Percentiles rank a stretch among this genome's conserved stretches.
Evolutionary conservation across 2,888 invertebrate genomes (phyloP).

Genomic region (Unio delphinus): DNA sequence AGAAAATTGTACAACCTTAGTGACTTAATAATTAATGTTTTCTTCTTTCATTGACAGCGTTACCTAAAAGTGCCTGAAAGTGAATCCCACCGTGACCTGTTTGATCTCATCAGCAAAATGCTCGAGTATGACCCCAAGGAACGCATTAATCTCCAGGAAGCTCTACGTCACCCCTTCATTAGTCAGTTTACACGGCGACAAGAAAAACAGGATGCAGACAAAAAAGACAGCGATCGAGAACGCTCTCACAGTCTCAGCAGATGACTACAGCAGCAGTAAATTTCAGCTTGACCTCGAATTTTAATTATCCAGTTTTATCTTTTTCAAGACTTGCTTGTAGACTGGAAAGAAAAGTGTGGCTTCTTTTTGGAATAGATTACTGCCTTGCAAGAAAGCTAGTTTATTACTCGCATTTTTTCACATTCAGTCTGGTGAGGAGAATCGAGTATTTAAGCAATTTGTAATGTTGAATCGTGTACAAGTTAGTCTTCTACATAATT

Average conservation of each 20-base stretch:
- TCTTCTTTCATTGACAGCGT: constrained; percentile 78
- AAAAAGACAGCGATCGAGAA: constrained; percentile 47
- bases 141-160: constrained; percentile 88
- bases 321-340: no score
- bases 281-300: background rate
- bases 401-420: no score
- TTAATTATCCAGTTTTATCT: no score
- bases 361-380: no score
- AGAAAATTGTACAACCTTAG: background rate
- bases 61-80: constrained; percentile 86
- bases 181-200: constrained; percentile 48
- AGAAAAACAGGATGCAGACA: constrained; percentile 31
- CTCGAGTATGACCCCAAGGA: constrained; percentile 95
- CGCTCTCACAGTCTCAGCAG: constrained; percentile 68
- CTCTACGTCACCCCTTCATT: constrained; percentile 94
- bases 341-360: no score
- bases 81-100: constrained; percentile 91
- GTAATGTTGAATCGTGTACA: no score
- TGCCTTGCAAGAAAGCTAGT: no score
- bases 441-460: no score
- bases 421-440: no score
- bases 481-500: no score
- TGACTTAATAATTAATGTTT: background rate
- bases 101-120: constrained; percentile 95
- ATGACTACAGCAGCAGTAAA: constrained; percentile 36